Base-by-base conservation (phyloP, 2,888 invertebrate genomes). In the Atrina japonica region DNA sequence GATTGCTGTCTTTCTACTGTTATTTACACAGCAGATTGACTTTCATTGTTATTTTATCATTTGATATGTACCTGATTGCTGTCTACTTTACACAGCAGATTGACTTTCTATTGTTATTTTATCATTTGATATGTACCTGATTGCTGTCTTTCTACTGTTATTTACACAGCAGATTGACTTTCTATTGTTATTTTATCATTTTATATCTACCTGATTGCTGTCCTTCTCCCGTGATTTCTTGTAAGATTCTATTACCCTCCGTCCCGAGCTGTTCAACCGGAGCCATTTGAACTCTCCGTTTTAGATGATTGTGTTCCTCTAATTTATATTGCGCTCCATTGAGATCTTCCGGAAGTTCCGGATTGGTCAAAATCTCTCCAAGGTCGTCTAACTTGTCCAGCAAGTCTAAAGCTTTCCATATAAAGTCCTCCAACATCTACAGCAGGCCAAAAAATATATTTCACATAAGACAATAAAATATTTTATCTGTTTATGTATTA, bases 301-400 rank as follows among this genome's bases (percentile, higher is more conserved):
- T 97, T 92, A 98, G 95, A 89, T 83, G 81, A 66, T 95, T 95
- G 92, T 98, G 98, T 71, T 96, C 93, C 91, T 98, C 98, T 73
- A 98, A 95, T 69, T 96, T 95, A 82, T 96, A 94, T 86, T 97
- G 95, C 21, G 98, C 97, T 59, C 96, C 95, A 66, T 94, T 94
- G 25, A 98, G 96, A 91, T 98, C 97, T 87, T 97, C 97, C 0
- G 98, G 97, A 88, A 97, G 96, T 88, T 98, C 97, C 79, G 96
- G 96, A 78, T 97, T 94, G 64, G 95, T 95, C 64, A 99, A 93
- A 90, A 97, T 97, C 89, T 97, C 97, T 89, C 97, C 96, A 76
- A 98, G 92, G 88, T 97, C 96, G 87, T 98, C 98, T 73, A 98
- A 93, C 76, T 97, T 94, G 90, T 97, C 97, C 74, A 98, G 93